These are phyloP conservation scores for Cepphus grylle DNA, from an alignment of 2,113 vertebrate species.

Conservation along the genomic window DNA sequence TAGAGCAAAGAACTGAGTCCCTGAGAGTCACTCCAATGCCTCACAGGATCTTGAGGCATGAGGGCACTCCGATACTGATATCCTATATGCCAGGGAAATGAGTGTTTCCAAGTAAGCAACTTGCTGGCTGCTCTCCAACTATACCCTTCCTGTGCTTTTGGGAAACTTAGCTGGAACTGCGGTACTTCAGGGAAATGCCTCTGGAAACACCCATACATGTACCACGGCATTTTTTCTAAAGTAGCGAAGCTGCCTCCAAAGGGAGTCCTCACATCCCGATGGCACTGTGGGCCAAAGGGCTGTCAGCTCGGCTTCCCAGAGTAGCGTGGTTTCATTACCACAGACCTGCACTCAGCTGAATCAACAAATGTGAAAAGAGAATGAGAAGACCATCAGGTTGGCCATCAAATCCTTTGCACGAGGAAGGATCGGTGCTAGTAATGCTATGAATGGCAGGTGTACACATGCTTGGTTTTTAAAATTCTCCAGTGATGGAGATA, in stretches of 20 bases:
- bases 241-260: neutral
- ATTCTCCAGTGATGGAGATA: neutral
- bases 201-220: neutral
- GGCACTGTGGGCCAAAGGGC: neutral
- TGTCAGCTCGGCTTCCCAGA: neutral
- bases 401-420: accelerated
- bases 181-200: neutral
- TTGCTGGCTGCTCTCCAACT: neutral
- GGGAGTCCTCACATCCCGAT: neutral
- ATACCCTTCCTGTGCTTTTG: accelerated
- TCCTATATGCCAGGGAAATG: neutral
- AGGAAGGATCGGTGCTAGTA: neutral
- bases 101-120: neutral
- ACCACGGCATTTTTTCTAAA: neutral
- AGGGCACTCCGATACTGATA: neutral
- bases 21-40: neutral
- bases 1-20: neutral
- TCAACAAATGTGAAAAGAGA: neutral
- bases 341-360: neutral
- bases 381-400: neutral
- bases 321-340: neutral
- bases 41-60: neutral
- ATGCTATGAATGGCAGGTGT: neutral
- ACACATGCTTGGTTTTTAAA: neutral
- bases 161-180: neutral